Percentiles rank a stretch among this genome's conserved stretches.
phyloP scores from a whole-genome alignment of 2,888 invertebrate genomes.

The Lepidochrysops patricia region DNA sequence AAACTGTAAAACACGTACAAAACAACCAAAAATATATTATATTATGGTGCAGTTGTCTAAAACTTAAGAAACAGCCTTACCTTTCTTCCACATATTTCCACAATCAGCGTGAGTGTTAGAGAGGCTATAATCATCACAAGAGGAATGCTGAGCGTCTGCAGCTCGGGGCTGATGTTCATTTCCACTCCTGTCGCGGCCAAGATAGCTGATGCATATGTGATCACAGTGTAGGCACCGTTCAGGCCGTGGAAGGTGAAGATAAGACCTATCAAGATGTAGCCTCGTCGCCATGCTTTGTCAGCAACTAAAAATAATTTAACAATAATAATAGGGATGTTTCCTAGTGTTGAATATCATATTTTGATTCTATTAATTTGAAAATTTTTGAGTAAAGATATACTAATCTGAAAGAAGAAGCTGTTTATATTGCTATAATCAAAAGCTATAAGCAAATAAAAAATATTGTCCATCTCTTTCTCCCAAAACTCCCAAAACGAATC shows the following conservation, averaged over 20 bases:
- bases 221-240: conserved; percentile 34
- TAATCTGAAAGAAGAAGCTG: no score
- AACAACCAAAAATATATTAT: no score
- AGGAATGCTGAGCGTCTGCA: conserved; percentile 37
- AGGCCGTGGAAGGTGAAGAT: conserved; percentile 28
- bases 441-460: no score
- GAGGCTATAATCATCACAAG: conserved; percentile 34
- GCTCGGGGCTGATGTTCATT: conserved; percentile 29
- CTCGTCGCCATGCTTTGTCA: conserved; percentile 38
- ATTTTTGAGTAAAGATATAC: no score
- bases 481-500: no score
- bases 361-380: no score
- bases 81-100: conserved; percentile 24
- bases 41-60: no score
- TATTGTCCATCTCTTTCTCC: no score
- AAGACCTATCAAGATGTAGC: conserved; percentile 29
- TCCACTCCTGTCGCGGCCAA: conserved; percentile 30
- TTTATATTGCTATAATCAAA: no score
- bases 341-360: not conserved
- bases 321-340: no score
- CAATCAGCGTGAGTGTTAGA: conserved; percentile 28
- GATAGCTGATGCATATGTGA: conserved; percentile 36
- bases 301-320: conserved; percentile 44
- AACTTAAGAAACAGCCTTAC: conserved; percentile 14
- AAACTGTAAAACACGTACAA: no score